Conservation (phyloP, 2,888 invertebrate genomes). For the Brachynemurus nebulosus region DNA sequence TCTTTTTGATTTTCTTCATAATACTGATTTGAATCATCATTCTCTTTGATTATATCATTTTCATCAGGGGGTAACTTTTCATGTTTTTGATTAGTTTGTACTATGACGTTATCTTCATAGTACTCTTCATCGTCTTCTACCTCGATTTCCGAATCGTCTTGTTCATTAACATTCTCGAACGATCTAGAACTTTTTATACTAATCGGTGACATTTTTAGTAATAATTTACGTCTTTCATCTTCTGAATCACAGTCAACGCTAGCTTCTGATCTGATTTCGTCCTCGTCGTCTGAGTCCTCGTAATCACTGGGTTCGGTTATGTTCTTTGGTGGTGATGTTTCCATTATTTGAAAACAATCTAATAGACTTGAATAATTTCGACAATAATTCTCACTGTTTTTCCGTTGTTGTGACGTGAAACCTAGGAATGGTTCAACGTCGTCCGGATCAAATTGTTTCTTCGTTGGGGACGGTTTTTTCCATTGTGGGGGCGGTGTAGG, state of each 20-base stretch:
- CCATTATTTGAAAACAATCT: not conserved
- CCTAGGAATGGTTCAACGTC: not conserved
- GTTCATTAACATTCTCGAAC: no score
- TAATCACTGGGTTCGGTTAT: constrained; percentile 15
- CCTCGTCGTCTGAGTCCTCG: constrained; percentile 13
- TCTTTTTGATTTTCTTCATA: not conserved
- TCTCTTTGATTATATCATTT: constrained; percentile 11
- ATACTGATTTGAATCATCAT: constrained; percentile 2
- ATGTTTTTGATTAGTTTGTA: constrained; percentile 18
- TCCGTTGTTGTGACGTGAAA: not conserved
- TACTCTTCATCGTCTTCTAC: not conserved
- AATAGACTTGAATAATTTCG: constrained; percentile 1
- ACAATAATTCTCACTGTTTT: constrained; percentile 1
- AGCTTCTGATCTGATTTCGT: constrained; percentile 12
- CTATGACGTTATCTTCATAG: constrained; percentile 1
- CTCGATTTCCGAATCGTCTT: no score
- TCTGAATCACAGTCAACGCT: constrained; percentile 7
- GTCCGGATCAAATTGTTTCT: not conserved
- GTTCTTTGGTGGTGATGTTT: constrained; percentile 11
- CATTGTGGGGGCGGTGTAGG: not conserved
- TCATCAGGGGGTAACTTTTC: constrained; percentile 15
- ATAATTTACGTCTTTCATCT: constrained; percentile 2
- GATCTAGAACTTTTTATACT: not conserved
- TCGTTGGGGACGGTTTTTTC: not conserved
- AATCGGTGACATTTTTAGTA: constrained; percentile 4